Percentiles rank a stretch among this genome's conserved stretches.
Evolutionary conservation across 1,140 invertebrate species (phyloP).

Genomic region (Brachionus paranguensis): DNA sequence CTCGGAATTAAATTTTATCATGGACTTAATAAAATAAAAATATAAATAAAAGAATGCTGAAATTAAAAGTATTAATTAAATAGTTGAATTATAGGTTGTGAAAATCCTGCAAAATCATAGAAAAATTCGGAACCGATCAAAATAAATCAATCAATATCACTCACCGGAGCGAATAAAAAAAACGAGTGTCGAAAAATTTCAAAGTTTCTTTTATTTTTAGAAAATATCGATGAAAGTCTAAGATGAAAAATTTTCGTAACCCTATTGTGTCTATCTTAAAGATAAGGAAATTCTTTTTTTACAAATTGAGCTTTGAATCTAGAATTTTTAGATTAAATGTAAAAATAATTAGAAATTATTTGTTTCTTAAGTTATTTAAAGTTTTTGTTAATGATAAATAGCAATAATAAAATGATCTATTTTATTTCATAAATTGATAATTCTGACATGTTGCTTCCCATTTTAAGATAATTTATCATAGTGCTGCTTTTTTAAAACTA

Average conservation of each 20-base stretch:
- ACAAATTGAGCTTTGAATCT: neutral
- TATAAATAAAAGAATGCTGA: neutral
- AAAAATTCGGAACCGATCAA: neutral
- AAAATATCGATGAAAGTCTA: neutral
- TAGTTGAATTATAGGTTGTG: neutral
- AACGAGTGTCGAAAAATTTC: neutral
- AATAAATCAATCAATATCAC: neutral
- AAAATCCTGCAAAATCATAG: neutral
- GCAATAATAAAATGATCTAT: neutral
- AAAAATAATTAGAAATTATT: no score
- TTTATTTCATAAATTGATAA: neutral
- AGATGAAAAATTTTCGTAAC: neutral
- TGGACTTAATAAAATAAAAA: neutral
- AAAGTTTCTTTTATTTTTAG: neutral
- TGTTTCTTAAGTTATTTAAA: neutral
- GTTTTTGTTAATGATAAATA: neutral
- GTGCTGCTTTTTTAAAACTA: no score
- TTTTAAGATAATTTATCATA: neutral
- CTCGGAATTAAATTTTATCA: neutral
- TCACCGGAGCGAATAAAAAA: neutral
- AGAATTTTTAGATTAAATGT: neutral
- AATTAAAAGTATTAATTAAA: neutral
- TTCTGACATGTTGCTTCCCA: neutral
- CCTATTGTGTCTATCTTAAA: neutral
- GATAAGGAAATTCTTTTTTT: neutral